These are phyloP conservation scores for Pipistrellus pygmaeus DNA, from an alignment of 2,797 vertebrate species.

Conservation along the genomic window DNA sequence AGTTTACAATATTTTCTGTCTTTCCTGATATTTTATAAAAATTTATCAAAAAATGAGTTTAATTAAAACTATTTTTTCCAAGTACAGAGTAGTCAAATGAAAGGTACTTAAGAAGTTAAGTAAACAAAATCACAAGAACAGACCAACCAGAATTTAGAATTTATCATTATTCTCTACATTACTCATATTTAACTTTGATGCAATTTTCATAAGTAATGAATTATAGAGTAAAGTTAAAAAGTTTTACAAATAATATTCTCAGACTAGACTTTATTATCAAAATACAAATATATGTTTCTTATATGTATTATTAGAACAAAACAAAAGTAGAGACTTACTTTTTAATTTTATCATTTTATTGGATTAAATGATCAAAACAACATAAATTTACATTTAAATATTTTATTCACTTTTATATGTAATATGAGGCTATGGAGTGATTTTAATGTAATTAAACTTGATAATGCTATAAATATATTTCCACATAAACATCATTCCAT, in stretches of 20 bases:
- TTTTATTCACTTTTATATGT: background rate
- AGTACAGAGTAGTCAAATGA: background rate
- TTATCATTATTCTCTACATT: background rate
- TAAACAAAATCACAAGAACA: background rate
- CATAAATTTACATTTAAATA: background rate
- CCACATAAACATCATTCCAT: background rate
- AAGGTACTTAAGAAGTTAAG: background rate
- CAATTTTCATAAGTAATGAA: background rate
- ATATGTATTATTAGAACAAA: background rate
- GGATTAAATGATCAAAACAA: background rate
- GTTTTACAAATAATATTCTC: background rate
- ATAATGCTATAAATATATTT: background rate
- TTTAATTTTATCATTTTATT: background rate
- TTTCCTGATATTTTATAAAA: background rate
- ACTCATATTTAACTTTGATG: background rate
- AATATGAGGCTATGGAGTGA: background rate
- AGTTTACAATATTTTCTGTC: background rate
- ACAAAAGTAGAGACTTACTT: background rate
- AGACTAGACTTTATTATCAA: background rate
- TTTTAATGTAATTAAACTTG: slow-evolving; percentile 19
- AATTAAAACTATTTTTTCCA: background rate
- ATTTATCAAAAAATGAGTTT: background rate
- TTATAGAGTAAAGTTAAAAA: background rate
- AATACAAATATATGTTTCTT: background rate
- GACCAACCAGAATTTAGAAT: background rate